A percentile compares a stretch with the other conserved stretches of the same genome.
phyloP scores from a whole-genome alignment of 2,888 invertebrate species.

The Chalcosyrphus nemorum region DNA sequence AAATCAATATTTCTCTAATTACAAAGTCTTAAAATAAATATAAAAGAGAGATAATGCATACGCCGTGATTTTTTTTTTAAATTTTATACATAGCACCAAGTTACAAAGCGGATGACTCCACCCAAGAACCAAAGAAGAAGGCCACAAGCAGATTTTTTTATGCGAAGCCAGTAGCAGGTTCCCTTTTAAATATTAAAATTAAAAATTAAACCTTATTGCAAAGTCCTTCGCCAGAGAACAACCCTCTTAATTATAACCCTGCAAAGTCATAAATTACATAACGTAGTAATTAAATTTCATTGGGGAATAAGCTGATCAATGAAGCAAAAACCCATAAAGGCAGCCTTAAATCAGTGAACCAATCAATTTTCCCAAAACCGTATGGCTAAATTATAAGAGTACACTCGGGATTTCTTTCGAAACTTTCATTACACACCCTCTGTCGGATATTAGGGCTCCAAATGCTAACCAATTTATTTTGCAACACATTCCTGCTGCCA shows the following conservation, averaged over 20 bases:
- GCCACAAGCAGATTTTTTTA: background rate
- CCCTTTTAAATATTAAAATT: background rate
- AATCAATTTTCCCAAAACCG: conserved; percentile 42
- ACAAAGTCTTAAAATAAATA: no score
- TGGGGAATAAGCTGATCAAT: conserved; percentile 61
- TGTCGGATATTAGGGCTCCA: background rate
- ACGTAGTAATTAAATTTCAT: conserved; percentile 65
- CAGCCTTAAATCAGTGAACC: conserved; percentile 56
- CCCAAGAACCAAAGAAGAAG: no score
- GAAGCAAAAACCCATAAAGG: conserved; percentile 37
- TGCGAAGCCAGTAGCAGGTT: background rate
- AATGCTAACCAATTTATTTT: conserved; percentile 34
- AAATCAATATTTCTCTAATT: no score
- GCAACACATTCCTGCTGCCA: conserved; percentile 37
- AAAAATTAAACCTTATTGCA: background rate
- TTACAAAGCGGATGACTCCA: no score
- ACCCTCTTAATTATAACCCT: conserved; percentile 30
- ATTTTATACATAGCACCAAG: no score
- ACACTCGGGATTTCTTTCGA: conserved; percentile 48
- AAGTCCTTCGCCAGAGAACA: background rate
- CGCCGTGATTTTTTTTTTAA: no score
- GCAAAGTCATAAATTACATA: conserved; percentile 51
- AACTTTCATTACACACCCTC: conserved; percentile 22
- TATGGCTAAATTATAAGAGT: conserved; percentile 22
- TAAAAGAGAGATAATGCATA: no score